Evolutionary conservation across 2,113 vertebrate genomes (phyloP).

Genomic region (Phylloscopus whistleri): DNA sequence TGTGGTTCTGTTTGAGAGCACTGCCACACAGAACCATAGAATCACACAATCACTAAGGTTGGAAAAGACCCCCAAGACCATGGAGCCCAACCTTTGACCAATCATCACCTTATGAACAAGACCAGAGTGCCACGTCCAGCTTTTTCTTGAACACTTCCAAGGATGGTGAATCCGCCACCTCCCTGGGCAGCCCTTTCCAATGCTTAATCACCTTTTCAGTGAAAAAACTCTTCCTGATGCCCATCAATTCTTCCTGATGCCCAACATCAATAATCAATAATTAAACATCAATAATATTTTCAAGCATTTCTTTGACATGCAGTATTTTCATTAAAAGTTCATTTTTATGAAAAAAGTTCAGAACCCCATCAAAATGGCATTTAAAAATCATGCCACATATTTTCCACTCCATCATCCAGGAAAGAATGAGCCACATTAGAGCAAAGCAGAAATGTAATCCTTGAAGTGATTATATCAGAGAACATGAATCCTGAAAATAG

Average conservation of each 20-base stretch:
- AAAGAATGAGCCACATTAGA: constrained; percentile 10
- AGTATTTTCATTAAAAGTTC: neutral
- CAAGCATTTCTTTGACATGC: neutral
- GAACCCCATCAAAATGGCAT: neutral
- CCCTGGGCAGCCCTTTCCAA: neutral
- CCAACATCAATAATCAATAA: neutral
- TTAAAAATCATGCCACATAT: neutral
- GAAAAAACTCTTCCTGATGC: neutral
- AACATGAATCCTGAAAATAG: constrained; percentile 54
- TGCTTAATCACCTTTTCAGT: neutral
- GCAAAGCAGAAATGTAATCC: constrained; percentile 32
- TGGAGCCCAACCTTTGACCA: neutral
- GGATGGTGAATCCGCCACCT: neutral
- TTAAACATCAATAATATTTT: neutral
- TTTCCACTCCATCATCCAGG: neutral
- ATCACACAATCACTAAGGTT: neutral
- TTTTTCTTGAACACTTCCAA: neutral
- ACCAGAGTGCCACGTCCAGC: neutral
- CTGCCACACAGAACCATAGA: neutral
- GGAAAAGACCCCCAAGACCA: neutral
- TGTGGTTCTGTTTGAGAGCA: neutral
- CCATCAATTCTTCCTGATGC: neutral
- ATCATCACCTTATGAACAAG: neutral
- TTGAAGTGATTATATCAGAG: constrained; percentile 42
- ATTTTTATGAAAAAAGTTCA: too few species aligned